Percentiles rank a stretch among this genome's conserved stretches.
These are phyloP conservation scores for Ceramica pisi DNA, from an alignment of 2,888 invertebrate genomes.

Conservation along the genomic window DNA sequence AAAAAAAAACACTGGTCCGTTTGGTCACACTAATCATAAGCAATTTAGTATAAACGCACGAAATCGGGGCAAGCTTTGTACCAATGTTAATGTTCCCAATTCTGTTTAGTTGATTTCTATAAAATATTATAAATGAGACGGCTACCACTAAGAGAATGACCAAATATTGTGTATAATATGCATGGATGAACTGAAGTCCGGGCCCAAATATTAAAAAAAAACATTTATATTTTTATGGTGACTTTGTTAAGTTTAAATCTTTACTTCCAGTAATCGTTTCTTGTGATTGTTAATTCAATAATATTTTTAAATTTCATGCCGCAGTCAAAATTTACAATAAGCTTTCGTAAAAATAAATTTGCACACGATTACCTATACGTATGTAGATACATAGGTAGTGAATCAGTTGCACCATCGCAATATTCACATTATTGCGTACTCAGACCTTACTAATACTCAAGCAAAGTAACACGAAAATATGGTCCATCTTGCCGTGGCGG, in stretches of 20 bases:
- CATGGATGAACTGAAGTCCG: conserved; percentile 74
- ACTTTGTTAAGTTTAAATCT: neutral
- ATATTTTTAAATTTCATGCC: neutral
- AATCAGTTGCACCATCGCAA: neutral
- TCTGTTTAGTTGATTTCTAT: conserved; percentile 91
- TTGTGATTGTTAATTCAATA: no score
- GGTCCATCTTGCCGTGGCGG: conserved; percentile 6
- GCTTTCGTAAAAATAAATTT: neutral
- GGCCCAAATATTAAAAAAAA: neutral
- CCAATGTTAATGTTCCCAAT: conserved; percentile 86
- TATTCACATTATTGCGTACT: neutral
- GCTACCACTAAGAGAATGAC: conserved; percentile 90
- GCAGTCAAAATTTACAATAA: no score
- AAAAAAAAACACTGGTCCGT: conserved; percentile 62
- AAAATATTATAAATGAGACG: conserved; percentile 90
- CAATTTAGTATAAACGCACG: conserved; percentile 84
- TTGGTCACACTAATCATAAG: conserved; percentile 84
- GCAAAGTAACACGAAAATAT: neutral
- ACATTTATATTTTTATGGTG: neutral
- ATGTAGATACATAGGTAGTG: neutral
- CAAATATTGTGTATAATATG: conserved; percentile 85
- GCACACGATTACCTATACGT: neutral
- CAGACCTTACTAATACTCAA: neutral
- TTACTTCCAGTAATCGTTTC: neutral
- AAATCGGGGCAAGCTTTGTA: conserved; percentile 86